phyloP scores from a whole-genome alignment of 2,888 invertebrate species.

The Epicampocera succincta region DNA sequence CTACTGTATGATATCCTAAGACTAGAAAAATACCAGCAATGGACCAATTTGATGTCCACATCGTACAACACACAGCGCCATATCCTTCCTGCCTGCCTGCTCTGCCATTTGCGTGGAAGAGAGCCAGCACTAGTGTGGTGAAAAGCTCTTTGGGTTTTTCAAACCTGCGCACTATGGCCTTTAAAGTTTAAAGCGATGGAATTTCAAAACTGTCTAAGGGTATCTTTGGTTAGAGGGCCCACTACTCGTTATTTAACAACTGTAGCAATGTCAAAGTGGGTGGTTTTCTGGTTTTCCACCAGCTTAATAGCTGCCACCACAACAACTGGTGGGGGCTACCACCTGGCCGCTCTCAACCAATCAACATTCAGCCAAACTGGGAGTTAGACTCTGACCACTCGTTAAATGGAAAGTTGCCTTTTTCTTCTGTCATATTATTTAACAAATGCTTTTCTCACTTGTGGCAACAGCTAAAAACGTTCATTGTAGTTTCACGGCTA shows the following conservation, averaged over 20 bases:
- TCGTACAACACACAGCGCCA: slow-evolving; percentile 69
- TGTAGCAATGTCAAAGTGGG: slow-evolving; percentile 55
- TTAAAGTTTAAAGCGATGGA: slow-evolving; percentile 46
- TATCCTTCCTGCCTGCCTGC: slow-evolving; percentile 65
- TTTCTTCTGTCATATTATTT: not conserved
- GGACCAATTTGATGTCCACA: slow-evolving; percentile 75
- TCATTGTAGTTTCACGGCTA: slow-evolving; percentile 40
- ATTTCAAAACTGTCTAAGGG: slow-evolving; percentile 54
- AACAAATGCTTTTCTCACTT: slow-evolving; percentile 12
- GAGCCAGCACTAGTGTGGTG: slow-evolving; percentile 74
- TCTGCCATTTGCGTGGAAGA: slow-evolving; percentile 50
- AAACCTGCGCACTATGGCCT: slow-evolving; percentile 59
- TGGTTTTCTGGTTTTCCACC: too few relatives aligned
- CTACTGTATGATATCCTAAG: slow-evolving; percentile 77
- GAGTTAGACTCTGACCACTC: slow-evolving; percentile 56
- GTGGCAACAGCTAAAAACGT: slow-evolving; percentile 39
- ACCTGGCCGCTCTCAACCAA: slow-evolving; percentile 70
- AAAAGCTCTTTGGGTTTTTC: slow-evolving; percentile 74
- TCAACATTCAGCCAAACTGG: slow-evolving; percentile 72
- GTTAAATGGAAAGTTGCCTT: slow-evolving; percentile 32
- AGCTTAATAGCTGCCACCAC: not conserved
- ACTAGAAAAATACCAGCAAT: slow-evolving; percentile 72
- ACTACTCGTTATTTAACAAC: slow-evolving; percentile 22
- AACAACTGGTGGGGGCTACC: slow-evolving; percentile 30
- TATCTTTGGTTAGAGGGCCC: slow-evolving; percentile 47